Evolutionary conservation across 2,888 invertebrate genomes (phyloP).

Genomic region (Luffia ferchaultella): DNA sequence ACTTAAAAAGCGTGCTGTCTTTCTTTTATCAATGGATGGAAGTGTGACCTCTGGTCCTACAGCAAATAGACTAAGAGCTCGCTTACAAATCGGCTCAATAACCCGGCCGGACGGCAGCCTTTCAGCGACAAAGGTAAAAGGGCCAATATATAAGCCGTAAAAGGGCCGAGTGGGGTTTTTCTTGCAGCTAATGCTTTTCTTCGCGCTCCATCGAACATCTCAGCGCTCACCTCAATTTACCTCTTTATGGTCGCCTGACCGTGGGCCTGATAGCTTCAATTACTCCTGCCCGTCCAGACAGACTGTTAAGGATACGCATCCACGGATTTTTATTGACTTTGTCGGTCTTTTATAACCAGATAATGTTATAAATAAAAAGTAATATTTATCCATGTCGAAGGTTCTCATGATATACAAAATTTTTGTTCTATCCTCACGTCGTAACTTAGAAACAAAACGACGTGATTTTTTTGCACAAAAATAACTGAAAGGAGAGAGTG

Average conservation of each 20-base stretch:
- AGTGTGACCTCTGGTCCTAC: background rate
- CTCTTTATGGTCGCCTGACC: slow-evolving; percentile 36
- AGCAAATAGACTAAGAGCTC: background rate
- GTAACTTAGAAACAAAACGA: no score
- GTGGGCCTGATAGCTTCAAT: slow-evolving; percentile 52
- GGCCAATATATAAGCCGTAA: slow-evolving; percentile 7
- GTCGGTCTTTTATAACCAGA: background rate
- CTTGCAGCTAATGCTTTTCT: slow-evolving; percentile 8
- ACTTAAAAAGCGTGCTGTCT: background rate
- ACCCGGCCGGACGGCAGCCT: slow-evolving; percentile 4
- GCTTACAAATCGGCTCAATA: slow-evolving; percentile 7
- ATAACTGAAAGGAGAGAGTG: no score
- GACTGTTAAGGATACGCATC: slow-evolving; percentile 23
- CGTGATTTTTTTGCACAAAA: no score
- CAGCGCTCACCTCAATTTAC: slow-evolving; percentile 39
- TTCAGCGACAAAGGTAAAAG: slow-evolving; percentile 9
- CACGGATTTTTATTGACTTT: background rate
- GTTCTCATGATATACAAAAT: no score
- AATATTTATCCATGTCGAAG: no score
- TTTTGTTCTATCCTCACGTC: no score
- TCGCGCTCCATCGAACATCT: slow-evolving; percentile 9
- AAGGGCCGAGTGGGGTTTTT: slow-evolving; percentile 5
- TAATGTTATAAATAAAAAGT: background rate
- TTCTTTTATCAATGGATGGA: background rate
- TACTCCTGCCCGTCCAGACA: slow-evolving; percentile 26